Conservation (phyloP, 2,113 vertebrate species). For the Poecilia latipinna region DNA sequence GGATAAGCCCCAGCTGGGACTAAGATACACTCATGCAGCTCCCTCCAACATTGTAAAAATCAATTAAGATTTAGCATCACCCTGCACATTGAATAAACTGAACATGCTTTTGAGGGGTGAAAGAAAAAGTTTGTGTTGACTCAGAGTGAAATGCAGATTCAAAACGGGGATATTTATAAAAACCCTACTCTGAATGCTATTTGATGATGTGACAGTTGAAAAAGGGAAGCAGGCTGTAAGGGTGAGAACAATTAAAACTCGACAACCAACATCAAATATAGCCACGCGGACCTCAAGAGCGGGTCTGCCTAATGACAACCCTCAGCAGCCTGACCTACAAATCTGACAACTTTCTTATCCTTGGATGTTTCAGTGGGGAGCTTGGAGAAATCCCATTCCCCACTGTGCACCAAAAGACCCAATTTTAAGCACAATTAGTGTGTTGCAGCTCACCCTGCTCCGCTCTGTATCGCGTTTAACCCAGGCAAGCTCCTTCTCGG, state of each 20-base stretch:
- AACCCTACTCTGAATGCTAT: not conserved
- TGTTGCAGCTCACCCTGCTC: conserved; percentile 53
- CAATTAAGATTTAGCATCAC: conserved; percentile 67
- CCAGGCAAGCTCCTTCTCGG: conserved; percentile 23
- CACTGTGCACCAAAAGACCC: conserved; percentile 76
- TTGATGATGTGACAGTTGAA: conserved; percentile 14
- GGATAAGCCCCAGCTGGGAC: conserved; percentile 74
- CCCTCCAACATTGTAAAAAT: conserved; percentile 63
- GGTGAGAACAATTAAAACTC: conserved; percentile 8
- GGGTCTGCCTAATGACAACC: conserved; percentile 81
- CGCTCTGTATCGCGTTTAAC: conserved; percentile 50
- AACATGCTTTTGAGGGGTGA: not conserved
- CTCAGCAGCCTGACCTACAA: conserved; percentile 81
- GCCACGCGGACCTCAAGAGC: conserved; percentile 44
- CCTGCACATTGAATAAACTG: conserved; percentile 24
- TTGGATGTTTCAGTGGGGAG: conserved; percentile 71
- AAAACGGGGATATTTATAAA: not conserved
- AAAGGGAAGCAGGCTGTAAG: not conserved
- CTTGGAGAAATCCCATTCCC: conserved; percentile 75
- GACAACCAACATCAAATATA: conserved; percentile 22
- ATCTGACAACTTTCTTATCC: conserved; percentile 82
- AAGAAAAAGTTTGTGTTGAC: not conserved
- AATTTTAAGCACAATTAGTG: conserved; percentile 82
- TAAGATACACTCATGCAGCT: conserved; percentile 58
- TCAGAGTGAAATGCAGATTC: conserved; percentile 2